A percentile compares a stretch with the other conserved stretches of the same genome.
These are phyloP conservation scores for Cyprinodon variegatus DNA, from an alignment of 2,113 vertebrate genomes.

Conservation along the genomic window DNA sequence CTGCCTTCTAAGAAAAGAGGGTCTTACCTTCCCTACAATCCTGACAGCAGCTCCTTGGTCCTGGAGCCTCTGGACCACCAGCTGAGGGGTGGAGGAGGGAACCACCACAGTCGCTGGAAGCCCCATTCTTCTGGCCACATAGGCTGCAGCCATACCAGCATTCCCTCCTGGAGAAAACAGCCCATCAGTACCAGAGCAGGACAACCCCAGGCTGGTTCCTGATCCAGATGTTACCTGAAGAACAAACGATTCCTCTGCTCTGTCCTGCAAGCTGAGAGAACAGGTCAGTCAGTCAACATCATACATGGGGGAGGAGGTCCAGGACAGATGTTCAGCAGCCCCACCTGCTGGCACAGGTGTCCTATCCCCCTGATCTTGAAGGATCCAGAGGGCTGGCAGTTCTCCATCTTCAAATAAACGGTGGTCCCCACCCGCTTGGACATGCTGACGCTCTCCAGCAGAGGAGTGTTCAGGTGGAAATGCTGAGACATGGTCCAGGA, in stretches of 20 bases:
- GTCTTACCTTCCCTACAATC: constrained; percentile 74
- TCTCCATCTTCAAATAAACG: constrained; percentile 92
- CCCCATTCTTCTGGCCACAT: constrained; percentile 76
- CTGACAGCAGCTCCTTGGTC: constrained; percentile 77
- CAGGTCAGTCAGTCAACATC: neutral
- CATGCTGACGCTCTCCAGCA: constrained; percentile 86
- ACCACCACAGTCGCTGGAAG: constrained; percentile 79
- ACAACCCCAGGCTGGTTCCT: neutral
- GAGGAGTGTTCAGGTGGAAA: constrained; percentile 83
- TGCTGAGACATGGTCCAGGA: constrained; percentile 47
- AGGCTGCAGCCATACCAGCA: constrained; percentile 82
- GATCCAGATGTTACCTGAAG: constrained; percentile 73
- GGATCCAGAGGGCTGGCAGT: constrained; percentile 88
- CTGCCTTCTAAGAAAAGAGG: too few relatives aligned
- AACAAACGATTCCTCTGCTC: constrained; percentile 79
- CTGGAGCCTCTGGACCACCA: constrained; percentile 74
- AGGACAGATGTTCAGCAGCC: fast-evolving
- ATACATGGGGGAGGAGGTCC: fast-evolving
- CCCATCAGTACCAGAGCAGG: neutral
- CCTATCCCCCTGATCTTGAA: constrained; percentile 97
- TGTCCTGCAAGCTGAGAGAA: constrained; percentile 63
- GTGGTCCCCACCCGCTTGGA: constrained; percentile 77
- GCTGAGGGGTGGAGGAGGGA: constrained; percentile 71
- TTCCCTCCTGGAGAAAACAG: constrained; percentile 76
- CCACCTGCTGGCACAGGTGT: constrained; percentile 88